Conservation (phyloP, 1,140 invertebrate species). For the Dermatophagoides farinae region DNA sequence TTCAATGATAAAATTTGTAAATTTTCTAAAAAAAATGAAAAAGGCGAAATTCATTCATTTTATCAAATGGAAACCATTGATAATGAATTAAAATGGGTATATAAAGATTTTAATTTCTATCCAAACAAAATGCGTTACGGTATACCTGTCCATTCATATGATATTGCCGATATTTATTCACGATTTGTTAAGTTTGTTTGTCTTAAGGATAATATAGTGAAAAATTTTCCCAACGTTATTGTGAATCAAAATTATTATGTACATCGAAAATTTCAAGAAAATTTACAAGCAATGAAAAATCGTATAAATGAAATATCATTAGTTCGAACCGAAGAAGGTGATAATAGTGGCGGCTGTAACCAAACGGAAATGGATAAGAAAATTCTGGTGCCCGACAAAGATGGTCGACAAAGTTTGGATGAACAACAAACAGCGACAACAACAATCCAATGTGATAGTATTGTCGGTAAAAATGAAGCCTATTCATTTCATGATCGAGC, state of each 20-base stretch:
- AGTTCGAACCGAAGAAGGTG: neutral
- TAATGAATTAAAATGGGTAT: neutral
- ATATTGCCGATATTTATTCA: constrained; percentile 5
- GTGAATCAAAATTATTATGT: neutral
- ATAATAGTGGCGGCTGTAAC: neutral
- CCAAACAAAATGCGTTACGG: constrained; percentile 7
- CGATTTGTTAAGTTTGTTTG: constrained; percentile 4
- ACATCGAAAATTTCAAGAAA: neutral
- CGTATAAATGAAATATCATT: neutral
- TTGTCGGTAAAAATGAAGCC: no score
- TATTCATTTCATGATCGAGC: no score
- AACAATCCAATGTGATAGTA: no score
- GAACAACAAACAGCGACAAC: no score
- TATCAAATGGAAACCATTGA: constrained; percentile 2
- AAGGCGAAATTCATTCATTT: constrained; percentile 3
- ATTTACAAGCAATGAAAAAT: neutral
- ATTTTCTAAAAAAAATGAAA: no score
- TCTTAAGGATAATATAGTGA: neutral
- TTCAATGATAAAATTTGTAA: neutral
- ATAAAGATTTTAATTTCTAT: constrained; percentile 7
- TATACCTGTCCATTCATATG: neutral
- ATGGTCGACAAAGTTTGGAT: no score
- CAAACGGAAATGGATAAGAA: neutral
- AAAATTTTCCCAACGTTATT: neutral
- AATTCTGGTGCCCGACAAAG: no score